These are phyloP conservation scores for Cynopterus brachyotis DNA, from an alignment of 2,113 vertebrate species.

Conservation along the genomic window DNA sequence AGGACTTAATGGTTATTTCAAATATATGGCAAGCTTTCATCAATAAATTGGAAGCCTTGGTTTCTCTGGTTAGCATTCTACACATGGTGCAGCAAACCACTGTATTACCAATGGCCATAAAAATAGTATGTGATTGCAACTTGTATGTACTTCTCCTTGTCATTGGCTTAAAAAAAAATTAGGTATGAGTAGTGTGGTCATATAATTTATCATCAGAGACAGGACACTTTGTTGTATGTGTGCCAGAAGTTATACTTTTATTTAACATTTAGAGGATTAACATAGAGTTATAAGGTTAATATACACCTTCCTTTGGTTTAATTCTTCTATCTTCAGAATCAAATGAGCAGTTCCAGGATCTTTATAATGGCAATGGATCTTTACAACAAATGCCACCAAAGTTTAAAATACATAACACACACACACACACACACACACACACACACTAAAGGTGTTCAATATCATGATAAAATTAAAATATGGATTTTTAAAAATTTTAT, in stretches of 20 bases:
- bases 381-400: constrained; percentile 73
- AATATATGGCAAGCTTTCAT: neutral
- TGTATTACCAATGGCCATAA: neutral
- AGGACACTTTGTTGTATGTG: neutral
- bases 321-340: constrained; percentile 79
- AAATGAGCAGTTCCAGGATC: constrained; percentile 74
- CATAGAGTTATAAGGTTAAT: constrained; percentile 62
- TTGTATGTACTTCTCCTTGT: neutral
- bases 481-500: constrained; percentile 71
- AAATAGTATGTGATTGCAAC: neutral
- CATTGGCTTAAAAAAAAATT: neutral
- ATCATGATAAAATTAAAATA: constrained; percentile 81
- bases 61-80: neutral
- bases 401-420: constrained; percentile 65
- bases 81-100: neutral
- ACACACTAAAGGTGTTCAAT: constrained; percentile 70
- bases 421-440: constrained; percentile 36
- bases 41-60: neutral
- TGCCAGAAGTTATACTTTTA: constrained; percentile 71
- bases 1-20: neutral
- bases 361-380: constrained; percentile 72
- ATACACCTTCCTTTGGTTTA: constrained; percentile 77
- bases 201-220: neutral
- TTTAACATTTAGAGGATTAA: constrained; percentile 61
- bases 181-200: neutral